Percentiles rank a stretch among this genome's conserved stretches.
Evolutionary conservation across 2,888 invertebrate genomes (phyloP).

Genomic region (Tuberolachnus salignus): DNA sequence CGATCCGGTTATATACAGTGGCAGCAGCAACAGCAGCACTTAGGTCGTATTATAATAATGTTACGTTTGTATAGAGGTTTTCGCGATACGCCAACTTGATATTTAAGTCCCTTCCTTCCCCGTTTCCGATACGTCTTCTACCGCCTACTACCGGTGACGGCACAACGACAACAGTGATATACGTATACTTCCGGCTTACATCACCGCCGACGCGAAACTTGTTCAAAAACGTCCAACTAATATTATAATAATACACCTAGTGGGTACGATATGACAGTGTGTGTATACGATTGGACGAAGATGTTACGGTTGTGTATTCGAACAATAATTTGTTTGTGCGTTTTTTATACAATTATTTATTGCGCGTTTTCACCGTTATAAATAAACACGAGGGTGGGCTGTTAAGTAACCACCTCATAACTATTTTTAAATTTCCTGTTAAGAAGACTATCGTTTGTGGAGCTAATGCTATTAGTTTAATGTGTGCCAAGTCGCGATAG

Average conservation of each 20-base stretch:
- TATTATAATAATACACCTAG: too few species aligned
- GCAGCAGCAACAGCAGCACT: not conserved
- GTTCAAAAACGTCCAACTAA: too few species aligned
- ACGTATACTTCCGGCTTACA: too few species aligned
- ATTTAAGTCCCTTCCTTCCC: not conserved
- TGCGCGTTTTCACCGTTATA: not conserved
- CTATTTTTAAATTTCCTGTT: too few species aligned
- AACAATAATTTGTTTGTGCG: not conserved
- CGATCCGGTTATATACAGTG: not conserved
- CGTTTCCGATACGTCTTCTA: not conserved
- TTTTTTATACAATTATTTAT: not conserved
- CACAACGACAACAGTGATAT: not conserved
- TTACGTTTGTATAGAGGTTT: not conserved
- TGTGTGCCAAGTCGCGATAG: too few species aligned
- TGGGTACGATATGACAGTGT: too few species aligned
- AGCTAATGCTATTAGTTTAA: too few species aligned
- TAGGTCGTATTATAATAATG: not conserved
- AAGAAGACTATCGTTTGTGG: too few species aligned
- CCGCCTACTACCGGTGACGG: not conserved
- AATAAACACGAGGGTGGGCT: not conserved
- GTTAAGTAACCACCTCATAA: too few species aligned
- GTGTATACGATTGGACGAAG: not conserved
- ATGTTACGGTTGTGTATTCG: not conserved
- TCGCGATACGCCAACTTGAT: conserved; percentile 12
- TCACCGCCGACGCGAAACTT: too few species aligned